phyloP scores from a whole-genome alignment of 2,888 invertebrate genomes.

The Volucella zonaria region DNA sequence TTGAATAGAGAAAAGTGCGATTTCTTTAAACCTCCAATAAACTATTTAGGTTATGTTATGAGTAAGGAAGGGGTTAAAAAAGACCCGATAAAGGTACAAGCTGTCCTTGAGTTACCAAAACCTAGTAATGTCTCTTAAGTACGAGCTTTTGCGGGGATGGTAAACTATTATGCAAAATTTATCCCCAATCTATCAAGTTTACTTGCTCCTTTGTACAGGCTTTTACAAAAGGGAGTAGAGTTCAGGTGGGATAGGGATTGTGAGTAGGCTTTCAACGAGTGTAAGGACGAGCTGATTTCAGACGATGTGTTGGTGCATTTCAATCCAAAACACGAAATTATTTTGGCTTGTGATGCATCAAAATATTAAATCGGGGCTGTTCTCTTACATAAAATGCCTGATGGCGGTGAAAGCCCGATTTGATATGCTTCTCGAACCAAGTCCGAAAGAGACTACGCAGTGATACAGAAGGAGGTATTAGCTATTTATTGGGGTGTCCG shows the following conservation, averaged over 20 bases:
- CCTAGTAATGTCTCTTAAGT: no score
- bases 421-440: conserved; percentile 35
- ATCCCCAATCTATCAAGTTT: no score
- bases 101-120: no score
- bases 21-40: no score
- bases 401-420: conserved; percentile 48
- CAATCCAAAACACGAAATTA: not conserved
- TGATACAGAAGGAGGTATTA: conserved; percentile 76
- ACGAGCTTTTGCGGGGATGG: no score
- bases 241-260: conserved; percentile 1
- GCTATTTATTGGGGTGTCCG: conserved; percentile 78
- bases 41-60: no score
- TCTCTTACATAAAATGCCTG: conserved; percentile 29
- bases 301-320: conserved; percentile 10
- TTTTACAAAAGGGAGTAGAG: not conserved
- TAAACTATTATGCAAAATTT: no score
- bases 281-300: not conserved
- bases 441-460: conserved; percentile 74
- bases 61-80: no score
- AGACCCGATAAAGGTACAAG: no score
- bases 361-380: conserved; percentile 31
- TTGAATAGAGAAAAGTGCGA: no score
- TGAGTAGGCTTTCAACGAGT: not conserved
- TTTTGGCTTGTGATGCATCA: conserved; percentile 10
- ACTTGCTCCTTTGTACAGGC: conserved; percentile 2